Evolutionary conservation across 2,888 invertebrate species (phyloP).

Genomic region (Sarcophaga caerulescens): DNA sequence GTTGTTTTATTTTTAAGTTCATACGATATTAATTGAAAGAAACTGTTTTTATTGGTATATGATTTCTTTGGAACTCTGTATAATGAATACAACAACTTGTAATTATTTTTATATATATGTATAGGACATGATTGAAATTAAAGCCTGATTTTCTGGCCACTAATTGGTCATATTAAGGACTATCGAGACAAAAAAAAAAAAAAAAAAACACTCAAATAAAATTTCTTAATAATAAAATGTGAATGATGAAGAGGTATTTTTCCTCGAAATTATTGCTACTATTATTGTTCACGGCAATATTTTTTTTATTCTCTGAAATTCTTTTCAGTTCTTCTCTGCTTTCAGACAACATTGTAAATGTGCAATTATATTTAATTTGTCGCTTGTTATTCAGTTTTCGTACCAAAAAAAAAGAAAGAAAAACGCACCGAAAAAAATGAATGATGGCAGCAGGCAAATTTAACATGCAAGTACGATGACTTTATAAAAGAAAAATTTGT

Average conservation of each 20-base stretch:
- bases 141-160: conserved; percentile 45
- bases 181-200: background rate
- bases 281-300: conserved; percentile 1
- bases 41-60: conserved; percentile 33
- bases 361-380: conserved; percentile 68
- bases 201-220: conserved; percentile 7
- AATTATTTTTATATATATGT: conserved; percentile 36
- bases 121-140: conserved; percentile 28
- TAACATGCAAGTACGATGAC: conserved; percentile 43
- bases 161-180: conserved; percentile 55
- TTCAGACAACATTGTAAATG: conserved; percentile 5
- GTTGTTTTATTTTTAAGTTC: background rate
- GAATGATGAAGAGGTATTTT: background rate
- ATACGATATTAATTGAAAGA: conserved; percentile 61
- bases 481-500: conserved; percentile 62
- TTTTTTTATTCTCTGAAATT: background rate
- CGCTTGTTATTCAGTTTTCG: conserved; percentile 64
- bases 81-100: conserved; percentile 51
- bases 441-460: background rate
- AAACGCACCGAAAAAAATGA: conserved; percentile 21
- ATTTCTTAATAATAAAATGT: background rate
- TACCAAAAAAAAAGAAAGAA: background rate
- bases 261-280: background rate
- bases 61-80: conserved; percentile 33
- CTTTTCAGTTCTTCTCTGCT: background rate